These are phyloP conservation scores for Cistogaster globosa DNA, from an alignment of 2,888 invertebrate species.

Conservation along the genomic window DNA sequence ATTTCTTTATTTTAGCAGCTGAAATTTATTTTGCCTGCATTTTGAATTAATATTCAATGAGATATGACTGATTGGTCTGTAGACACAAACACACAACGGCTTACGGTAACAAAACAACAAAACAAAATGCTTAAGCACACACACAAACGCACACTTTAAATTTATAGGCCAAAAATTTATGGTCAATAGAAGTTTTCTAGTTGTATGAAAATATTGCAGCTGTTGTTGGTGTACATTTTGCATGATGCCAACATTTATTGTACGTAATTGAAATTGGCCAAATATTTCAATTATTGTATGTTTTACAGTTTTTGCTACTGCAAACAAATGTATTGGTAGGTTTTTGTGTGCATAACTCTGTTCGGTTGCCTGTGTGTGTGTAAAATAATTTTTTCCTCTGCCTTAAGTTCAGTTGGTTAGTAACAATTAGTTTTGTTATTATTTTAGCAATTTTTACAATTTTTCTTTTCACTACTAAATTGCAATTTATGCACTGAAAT, in stretches of 20 bases:
- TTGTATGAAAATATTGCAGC: constrained; percentile 24
- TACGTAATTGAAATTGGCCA: constrained; percentile 61
- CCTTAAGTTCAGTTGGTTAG: constrained; percentile 44
- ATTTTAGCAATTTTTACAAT: neutral
- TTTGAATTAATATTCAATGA: constrained; percentile 65
- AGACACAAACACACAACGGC: constrained; percentile 12
- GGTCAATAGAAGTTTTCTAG: constrained; percentile 50
- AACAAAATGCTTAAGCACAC: neutral
- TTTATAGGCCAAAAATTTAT: constrained; percentile 68
- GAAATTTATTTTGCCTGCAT: constrained; percentile 49
- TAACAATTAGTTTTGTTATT: constrained; percentile 50
- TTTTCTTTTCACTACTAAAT: neutral
- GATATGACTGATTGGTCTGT: constrained; percentile 57
- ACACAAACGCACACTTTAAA: constrained; percentile 20
- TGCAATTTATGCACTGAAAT: constrained; percentile 52
- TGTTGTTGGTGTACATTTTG: constrained; percentile 10
- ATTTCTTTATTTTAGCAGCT: neutral
- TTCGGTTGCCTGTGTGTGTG: neutral
- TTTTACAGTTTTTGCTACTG: constrained; percentile 18
- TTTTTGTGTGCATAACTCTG: neutral
- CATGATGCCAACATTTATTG: constrained; percentile 62
- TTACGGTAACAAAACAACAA: neutral
- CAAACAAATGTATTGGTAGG: neutral
- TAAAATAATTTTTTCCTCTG: constrained; percentile 8
- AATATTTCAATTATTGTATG: constrained; percentile 59